A percentile compares a stretch with the other conserved stretches of the same genome.
phyloP scores from a whole-genome alignment of 2,113 vertebrate species.

The Terrapene triunguis region DNA sequence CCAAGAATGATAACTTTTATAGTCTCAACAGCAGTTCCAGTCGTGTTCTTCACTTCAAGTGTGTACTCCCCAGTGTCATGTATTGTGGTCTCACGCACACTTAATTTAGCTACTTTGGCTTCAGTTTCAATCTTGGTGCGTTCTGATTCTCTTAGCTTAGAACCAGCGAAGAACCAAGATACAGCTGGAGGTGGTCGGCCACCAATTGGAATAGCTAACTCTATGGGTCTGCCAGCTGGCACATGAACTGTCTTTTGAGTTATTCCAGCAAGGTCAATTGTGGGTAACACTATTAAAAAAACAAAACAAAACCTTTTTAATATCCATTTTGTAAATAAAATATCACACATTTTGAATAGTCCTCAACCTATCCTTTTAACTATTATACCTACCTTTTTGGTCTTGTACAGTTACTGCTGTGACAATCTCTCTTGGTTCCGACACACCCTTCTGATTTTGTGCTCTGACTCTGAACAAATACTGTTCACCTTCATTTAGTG shows the following conservation, averaged over 20 bases:
- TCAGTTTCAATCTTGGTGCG: constrained; percentile 91
- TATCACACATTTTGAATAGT: not conserved
- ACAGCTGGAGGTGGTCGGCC: constrained; percentile 93
- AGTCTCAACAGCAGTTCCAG: constrained; percentile 87
- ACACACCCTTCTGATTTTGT: constrained; percentile 92
- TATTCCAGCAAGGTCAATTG: constrained; percentile 91
- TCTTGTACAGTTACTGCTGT: constrained; percentile 93
- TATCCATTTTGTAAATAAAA: not conserved
- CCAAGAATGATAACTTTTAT: constrained; percentile 94
- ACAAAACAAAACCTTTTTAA: constrained; percentile 25
- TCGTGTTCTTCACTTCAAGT: constrained; percentile 93
- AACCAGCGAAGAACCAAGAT: constrained; percentile 92
- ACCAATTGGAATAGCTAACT: constrained; percentile 90
- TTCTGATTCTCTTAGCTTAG: constrained; percentile 89
- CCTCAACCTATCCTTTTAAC: not conserved
- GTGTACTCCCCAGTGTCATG: constrained; percentile 92
- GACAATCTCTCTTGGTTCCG: constrained; percentile 93
- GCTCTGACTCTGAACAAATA: constrained; percentile 95
- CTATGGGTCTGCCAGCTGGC: constrained; percentile 91
- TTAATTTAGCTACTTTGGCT: constrained; percentile 89
- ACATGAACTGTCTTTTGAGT: constrained; percentile 94
- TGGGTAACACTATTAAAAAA: constrained; percentile 88
- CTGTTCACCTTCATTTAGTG: constrained; percentile 95
- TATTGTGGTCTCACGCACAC: constrained; percentile 92
- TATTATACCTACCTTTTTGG: constrained; percentile 87